Conservation (phyloP, 2,888 invertebrate genomes). For the Tortrix viridana region DNA sequence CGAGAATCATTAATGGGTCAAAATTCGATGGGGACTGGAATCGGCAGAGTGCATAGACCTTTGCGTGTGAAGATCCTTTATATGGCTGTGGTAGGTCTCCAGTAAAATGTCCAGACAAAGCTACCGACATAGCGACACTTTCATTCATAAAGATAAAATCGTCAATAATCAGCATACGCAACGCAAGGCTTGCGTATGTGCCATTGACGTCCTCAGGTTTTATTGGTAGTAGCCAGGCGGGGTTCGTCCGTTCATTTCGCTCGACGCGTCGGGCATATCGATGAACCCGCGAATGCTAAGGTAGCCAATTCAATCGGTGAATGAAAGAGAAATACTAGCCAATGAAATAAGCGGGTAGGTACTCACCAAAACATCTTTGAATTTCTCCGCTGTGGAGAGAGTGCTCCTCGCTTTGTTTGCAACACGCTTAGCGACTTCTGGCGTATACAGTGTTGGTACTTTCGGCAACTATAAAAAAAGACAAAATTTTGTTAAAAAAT, state of each 20-base stretch:
- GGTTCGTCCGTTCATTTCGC: conserved; percentile 80
- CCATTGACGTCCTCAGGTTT: conserved; percentile 62
- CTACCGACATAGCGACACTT: conserved; percentile 38
- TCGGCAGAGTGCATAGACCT: conserved; percentile 26
- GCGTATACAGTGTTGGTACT: conserved; percentile 52
- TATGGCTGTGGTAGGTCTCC: conserved; percentile 7
- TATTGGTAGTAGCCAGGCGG: conserved; percentile 75
- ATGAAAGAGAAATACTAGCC: conserved; percentile 68
- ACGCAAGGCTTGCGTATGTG: conserved; percentile 57
- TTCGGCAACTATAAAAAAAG: conserved; percentile 61
- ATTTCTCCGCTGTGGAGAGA: conserved; percentile 55
- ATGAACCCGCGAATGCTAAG: conserved; percentile 69
- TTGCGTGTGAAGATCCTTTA: conserved; percentile 12
- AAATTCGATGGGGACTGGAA: conserved; percentile 53
- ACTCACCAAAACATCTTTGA: conserved; percentile 76
- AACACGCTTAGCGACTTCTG: conserved; percentile 57
- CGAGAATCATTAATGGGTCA: conserved; percentile 65
- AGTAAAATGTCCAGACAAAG: conserved; percentile 32
- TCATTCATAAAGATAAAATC: conserved; percentile 67
- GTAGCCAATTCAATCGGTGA: conserved; percentile 55
- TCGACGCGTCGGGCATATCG: conserved; percentile 80
- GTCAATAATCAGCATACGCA: conserved; percentile 48
- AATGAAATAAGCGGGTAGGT: conserved; percentile 44
- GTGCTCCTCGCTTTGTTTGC: conserved; percentile 64
- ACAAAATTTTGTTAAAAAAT: conserved; percentile 16